Evolutionary conservation across 2,888 invertebrate genomes (phyloP).

Genomic region (Leptinotarsa tumamoca): DNA sequence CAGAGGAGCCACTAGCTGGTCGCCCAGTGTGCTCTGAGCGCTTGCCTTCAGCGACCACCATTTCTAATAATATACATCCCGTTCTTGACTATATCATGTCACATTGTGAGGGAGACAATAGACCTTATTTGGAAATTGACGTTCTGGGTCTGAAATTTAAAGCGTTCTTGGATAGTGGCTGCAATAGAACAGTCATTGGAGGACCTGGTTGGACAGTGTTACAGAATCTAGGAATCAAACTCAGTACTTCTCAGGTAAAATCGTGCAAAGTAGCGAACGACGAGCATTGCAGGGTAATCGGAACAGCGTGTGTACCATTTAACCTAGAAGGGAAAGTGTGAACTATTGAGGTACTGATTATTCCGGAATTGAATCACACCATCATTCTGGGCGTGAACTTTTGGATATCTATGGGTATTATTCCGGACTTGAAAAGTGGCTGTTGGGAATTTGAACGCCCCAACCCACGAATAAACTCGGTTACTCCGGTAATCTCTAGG

Average conservation of each 20-base stretch:
- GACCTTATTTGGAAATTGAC: constrained; percentile 3
- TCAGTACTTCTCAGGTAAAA: not conserved
- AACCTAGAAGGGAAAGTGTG: constrained; percentile 21
- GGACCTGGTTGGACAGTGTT: constrained; percentile 15
- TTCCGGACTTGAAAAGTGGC: constrained; percentile 28
- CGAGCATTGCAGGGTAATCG: constrained; percentile 6
- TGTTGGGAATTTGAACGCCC: constrained; percentile 22
- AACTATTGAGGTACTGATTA: constrained; percentile 30
- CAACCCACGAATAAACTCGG: not conserved
- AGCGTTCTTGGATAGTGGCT: constrained; percentile 4
- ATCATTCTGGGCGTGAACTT: constrained; percentile 36
- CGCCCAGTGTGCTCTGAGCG: not conserved
- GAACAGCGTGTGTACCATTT: constrained; percentile 25
- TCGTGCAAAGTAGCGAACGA: constrained; percentile 11
- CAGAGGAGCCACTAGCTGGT: not conserved
- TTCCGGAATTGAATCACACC: constrained; percentile 26
- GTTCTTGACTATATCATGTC: constrained; percentile 5
- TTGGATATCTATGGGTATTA: constrained; percentile 33
- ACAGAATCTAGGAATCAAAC: not conserved
- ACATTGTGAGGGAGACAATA: constrained; percentile 20
- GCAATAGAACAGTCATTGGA: constrained; percentile 21
- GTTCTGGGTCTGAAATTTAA: constrained; percentile 12
- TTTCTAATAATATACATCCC: not conserved
- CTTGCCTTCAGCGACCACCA: not conserved
- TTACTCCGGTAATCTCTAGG: not conserved